A percentile compares a stretch with the other conserved stretches of the same genome.
Conservation (phyloP, 2,888 invertebrate genomes). For the Drosophila ustulata region DNA sequence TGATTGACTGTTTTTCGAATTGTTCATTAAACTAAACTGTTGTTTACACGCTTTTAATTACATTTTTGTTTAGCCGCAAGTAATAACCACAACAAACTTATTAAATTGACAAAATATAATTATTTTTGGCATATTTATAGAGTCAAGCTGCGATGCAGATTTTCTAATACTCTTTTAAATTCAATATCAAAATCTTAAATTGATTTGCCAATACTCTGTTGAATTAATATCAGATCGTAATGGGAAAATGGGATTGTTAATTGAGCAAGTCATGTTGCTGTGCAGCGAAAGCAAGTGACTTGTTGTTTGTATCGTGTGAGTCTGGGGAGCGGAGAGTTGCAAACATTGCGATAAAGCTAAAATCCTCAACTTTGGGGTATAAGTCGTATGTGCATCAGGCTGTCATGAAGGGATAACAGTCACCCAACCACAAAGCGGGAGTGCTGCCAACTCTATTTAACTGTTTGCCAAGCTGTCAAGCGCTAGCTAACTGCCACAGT, state of each 20-base stretch:
- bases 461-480: slow-evolving; percentile 79
- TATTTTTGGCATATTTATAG: slow-evolving; percentile 25
- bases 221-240: not conserved
- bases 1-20: not conserved
- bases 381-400: slow-evolving; percentile 38
- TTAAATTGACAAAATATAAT: slow-evolving; percentile 37
- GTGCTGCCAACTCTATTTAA: slow-evolving; percentile 78
- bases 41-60: slow-evolving; percentile 59
- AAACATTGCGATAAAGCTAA: slow-evolving; percentile 28
- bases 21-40: slow-evolving; percentile 9
- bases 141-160: not conserved
- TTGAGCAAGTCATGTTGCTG: not conserved
- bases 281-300: not conserved
- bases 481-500: slow-evolving; percentile 68
- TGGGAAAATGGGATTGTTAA: not conserved
- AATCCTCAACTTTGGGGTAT: slow-evolving; percentile 25
- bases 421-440: slow-evolving; percentile 53
- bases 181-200: too few relatives aligned
- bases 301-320: not conserved
- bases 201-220: too few relatives aligned
- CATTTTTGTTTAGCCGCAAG: slow-evolving; percentile 35
- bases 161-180: not conserved
- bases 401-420: slow-evolving; percentile 43
- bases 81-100: slow-evolving; percentile 28
- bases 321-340: slow-evolving; percentile 3